Evolutionary conservation across 2,797 vertebrate genomes (phyloP).

Genomic region (Clarias laeviceps): DNA sequence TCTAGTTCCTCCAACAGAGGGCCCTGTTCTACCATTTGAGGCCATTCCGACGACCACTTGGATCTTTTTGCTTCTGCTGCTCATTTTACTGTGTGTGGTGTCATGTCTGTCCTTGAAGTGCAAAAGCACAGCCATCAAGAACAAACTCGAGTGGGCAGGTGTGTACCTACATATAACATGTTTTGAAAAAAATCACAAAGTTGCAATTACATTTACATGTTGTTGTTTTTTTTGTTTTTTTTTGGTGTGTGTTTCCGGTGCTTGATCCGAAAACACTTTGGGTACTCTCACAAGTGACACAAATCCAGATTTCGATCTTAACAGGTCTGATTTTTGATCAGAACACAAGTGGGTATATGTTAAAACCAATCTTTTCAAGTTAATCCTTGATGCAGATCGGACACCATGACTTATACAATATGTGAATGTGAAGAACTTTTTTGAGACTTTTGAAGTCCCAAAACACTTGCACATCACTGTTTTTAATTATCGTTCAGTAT

Average conservation of each 20-base stretch:
- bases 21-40: not conserved
- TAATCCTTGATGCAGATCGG: not conserved
- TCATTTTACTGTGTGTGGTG: constrained; percentile 21
- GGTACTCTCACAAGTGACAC: not conserved
- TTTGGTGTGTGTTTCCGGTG: not conserved
- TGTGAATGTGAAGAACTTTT: not conserved
- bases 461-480: not conserved
- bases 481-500: not conserved
- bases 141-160: constrained; percentile 6
- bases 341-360: not conserved
- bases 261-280: not conserved
- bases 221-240: too few relatives aligned
- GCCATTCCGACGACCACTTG: not conserved
- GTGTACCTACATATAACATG: not conserved
- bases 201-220: too few relatives aligned
- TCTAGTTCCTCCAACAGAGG: constrained; percentile 41
- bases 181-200: not conserved
- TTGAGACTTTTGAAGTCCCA: too few relatives aligned
- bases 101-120: constrained; percentile 23
- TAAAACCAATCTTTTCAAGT: not conserved
- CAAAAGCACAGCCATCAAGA: constrained; percentile 28
- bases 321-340: not conserved
- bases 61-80: constrained; percentile 15
- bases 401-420: not conserved
- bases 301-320: not conserved